phyloP scores from a whole-genome alignment of 2,888 invertebrate genomes.

The Pterostichus madidus region DNA sequence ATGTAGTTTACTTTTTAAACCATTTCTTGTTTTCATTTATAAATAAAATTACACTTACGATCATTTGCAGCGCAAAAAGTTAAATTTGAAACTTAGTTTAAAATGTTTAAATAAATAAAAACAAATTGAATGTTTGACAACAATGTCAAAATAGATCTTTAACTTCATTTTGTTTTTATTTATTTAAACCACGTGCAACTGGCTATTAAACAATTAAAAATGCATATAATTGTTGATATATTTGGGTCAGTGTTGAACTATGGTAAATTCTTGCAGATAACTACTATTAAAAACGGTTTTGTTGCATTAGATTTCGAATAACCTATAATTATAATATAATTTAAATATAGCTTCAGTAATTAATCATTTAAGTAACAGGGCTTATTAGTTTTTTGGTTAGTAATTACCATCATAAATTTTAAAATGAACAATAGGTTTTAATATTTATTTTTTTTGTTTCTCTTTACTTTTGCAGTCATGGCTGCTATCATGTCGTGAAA shows the following conservation, averaged over 20 bases:
- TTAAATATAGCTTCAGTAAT: slow-evolving; percentile 7
- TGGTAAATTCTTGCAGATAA: background rate
- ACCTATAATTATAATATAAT: slow-evolving; percentile 9
- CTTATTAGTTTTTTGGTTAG: background rate
- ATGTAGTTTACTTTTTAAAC: too few species aligned
- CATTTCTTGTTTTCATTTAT: too few species aligned
- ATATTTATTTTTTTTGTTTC: slow-evolving; percentile 17
- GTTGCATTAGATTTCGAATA: background rate
- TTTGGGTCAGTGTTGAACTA: slow-evolving; percentile 12
- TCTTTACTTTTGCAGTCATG: slow-evolving; percentile 54
- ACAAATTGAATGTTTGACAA: too few species aligned
- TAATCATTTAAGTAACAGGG: background rate
- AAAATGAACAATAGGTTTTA: slow-evolving; percentile 31
- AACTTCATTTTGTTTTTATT: too few species aligned
- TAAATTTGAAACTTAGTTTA: too few species aligned
- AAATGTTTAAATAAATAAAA: too few species aligned
- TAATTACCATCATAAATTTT: slow-evolving; percentile 11
- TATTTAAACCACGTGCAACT: too few species aligned
- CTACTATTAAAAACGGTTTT: background rate
- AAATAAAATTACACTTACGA: too few species aligned
- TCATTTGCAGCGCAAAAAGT: too few species aligned
- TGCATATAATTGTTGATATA: background rate
- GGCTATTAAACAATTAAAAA: too few species aligned
- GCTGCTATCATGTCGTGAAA: slow-evolving; percentile 39
- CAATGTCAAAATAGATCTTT: too few species aligned